Evolutionary conservation across 2,113 vertebrate genomes (phyloP).

Genomic region (Nanorana parkeri): DNA sequence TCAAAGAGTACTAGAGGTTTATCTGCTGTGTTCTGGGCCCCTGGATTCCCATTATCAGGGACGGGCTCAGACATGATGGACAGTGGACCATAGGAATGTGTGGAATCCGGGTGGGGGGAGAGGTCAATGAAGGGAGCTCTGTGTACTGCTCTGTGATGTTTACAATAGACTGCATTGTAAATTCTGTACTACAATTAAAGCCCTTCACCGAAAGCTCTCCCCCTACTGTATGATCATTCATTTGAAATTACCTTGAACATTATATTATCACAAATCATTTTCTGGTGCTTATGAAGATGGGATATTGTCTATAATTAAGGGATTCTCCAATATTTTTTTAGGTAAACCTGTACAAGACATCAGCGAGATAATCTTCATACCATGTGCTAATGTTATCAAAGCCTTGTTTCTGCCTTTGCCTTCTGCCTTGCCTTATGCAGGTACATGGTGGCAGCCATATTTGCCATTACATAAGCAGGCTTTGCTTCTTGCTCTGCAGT

Average conservation of each 20-base stretch:
- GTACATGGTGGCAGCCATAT: no score
- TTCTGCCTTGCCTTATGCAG: no score
- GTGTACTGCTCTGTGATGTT: not conserved
- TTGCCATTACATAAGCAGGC: no score
- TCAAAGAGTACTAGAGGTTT: not conserved
- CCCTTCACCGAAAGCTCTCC: not conserved
- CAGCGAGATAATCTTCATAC: no score
- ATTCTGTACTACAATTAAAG: not conserved
- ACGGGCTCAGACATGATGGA: constrained; percentile 25
- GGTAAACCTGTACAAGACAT: no score
- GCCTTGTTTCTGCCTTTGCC: no score
- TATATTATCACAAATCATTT: not conserved
- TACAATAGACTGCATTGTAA: constrained; percentile 19
- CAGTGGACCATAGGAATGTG: constrained; percentile 25
- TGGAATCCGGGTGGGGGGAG: constrained; percentile 38
- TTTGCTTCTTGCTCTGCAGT: no score
- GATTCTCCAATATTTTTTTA: no score
- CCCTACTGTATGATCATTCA: not conserved
- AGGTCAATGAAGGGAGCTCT: not conserved
- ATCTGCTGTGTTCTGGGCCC: not conserved
- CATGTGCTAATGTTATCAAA: no score
- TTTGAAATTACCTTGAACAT: not conserved
- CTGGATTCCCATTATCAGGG: not conserved
- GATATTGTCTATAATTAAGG: no score
- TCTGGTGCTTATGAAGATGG: no score